A percentile compares a stretch with the other conserved stretches of the same genome.
These are phyloP conservation scores for Limulus polyphemus DNA, from an alignment of 2,888 invertebrate species.

Conservation along the genomic window DNA sequence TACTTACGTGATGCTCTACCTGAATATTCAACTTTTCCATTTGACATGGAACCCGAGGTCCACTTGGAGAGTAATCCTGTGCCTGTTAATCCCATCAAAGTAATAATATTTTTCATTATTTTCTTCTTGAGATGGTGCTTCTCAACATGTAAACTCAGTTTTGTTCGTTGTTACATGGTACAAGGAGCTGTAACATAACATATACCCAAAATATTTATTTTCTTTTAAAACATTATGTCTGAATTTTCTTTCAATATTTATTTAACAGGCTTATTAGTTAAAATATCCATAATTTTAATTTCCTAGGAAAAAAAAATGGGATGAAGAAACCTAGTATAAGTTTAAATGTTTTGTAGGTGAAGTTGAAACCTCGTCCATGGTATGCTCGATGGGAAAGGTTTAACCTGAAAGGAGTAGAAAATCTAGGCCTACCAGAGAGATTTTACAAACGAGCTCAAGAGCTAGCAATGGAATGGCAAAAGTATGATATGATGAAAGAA, in stretches of 20 bases:
- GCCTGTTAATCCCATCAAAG: slow-evolving; percentile 61
- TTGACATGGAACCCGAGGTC: slow-evolving; percentile 77
- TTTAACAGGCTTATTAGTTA: too few relatives aligned
- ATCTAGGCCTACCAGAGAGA: slow-evolving; percentile 3
- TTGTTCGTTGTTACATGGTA: too few relatives aligned
- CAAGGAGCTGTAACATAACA: too few relatives aligned
- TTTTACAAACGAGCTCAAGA: slow-evolving; percentile 42
- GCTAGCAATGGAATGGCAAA: slow-evolving; percentile 62
- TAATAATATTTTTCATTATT: slow-evolving; percentile 30
- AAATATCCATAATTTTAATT: too few relatives aligned
- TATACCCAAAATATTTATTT: too few relatives aligned
- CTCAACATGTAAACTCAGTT: too few relatives aligned
- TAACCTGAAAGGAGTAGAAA: slow-evolving; percentile 56
- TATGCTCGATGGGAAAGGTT: slow-evolving; percentile 73
- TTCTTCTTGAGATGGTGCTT: too few relatives aligned
- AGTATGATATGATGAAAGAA: slow-evolving; percentile 84
- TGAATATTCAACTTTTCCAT: slow-evolving; percentile 82
- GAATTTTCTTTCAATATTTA: too few relatives aligned
- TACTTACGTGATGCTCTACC: slow-evolving; percentile 81
- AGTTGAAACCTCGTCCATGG: slow-evolving; percentile 63
- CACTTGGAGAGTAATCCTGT: slow-evolving; percentile 59
- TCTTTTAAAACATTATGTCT: too few relatives aligned
- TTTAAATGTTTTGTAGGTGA: slow-evolving; percentile 37
- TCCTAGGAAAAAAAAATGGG: background rate
- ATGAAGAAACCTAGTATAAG: background rate